Conservation (phyloP, 2,113 vertebrate species). For the Siniperca chuatsi region DNA sequence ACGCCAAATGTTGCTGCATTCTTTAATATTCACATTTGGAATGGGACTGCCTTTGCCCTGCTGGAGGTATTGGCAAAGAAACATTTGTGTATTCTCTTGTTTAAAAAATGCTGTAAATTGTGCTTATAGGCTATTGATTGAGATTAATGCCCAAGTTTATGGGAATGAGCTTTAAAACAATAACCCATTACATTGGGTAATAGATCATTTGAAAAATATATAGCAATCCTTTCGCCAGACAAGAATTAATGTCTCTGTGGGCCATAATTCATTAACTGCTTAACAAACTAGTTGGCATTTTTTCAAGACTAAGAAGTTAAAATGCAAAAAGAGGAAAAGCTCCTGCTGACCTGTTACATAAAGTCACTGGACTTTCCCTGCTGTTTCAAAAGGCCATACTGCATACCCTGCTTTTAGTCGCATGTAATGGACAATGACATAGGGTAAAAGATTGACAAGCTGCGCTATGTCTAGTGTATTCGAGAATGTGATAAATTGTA, state of each 20-base stretch:
- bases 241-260: slow-evolving; percentile 68
- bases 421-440: background rate
- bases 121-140: slow-evolving; percentile 75
- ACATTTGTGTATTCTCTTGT: slow-evolving; percentile 40
- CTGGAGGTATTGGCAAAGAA: slow-evolving; percentile 36
- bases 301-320: slow-evolving; percentile 34
- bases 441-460: background rate
- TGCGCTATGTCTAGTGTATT: background rate
- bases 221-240: slow-evolving; percentile 66
- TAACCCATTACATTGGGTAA: slow-evolving; percentile 79
- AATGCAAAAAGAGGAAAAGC: slow-evolving; percentile 38
- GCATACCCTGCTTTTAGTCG: background rate
- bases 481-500: background rate
- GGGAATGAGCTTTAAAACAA: slow-evolving; percentile 79
- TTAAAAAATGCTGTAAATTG: slow-evolving; percentile 46
- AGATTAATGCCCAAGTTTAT: slow-evolving; percentile 76
- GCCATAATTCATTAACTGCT: slow-evolving; percentile 69
- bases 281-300: slow-evolving; percentile 53
- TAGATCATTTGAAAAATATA: slow-evolving; percentile 82
- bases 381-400: background rate
- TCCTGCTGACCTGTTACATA: background rate
- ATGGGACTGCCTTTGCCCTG: slow-evolving; percentile 25
- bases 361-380: background rate
- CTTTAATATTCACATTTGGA: slow-evolving; percentile 39
- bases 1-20: slow-evolving; percentile 24